Evolutionary conservation across 1,140 invertebrate species (phyloP).

Genomic region (Myzus persicae): DNA sequence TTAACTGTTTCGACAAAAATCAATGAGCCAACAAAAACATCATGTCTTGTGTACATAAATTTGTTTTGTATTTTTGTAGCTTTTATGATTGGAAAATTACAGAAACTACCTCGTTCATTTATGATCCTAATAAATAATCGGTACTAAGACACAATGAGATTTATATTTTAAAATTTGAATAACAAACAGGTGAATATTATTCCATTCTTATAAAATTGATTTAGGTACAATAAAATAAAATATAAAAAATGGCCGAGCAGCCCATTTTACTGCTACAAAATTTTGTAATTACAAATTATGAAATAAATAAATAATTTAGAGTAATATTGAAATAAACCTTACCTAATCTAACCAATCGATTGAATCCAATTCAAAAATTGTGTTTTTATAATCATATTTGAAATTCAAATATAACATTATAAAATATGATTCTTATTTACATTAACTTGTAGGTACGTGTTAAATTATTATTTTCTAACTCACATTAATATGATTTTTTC

Average conservation of each 20-base stretch:
- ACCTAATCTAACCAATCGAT: no score
- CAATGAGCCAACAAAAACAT: conserved; percentile 31
- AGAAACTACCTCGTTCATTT: background rate
- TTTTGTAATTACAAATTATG: background rate
- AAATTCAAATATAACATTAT: no score
- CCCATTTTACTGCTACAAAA: background rate
- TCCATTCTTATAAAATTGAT: background rate
- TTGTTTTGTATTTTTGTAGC: background rate
- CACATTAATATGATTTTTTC: background rate
- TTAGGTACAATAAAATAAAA: background rate
- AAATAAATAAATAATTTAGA: background rate
- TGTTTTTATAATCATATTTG: no score
- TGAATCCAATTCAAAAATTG: background rate
- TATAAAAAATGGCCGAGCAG: background rate
- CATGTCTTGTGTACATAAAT: background rate
- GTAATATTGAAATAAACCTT: no score
- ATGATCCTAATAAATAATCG: background rate
- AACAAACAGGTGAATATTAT: background rate
- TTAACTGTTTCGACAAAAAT: conserved; percentile 10
- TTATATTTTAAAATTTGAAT: background rate
- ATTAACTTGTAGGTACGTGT: background rate
- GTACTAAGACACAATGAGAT: background rate
- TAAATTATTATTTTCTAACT: background rate
- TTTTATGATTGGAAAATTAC: background rate
- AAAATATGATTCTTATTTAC: no score